Conservation (phyloP, 1,140 invertebrate genomes). For the Drosophila busckii region DNA sequence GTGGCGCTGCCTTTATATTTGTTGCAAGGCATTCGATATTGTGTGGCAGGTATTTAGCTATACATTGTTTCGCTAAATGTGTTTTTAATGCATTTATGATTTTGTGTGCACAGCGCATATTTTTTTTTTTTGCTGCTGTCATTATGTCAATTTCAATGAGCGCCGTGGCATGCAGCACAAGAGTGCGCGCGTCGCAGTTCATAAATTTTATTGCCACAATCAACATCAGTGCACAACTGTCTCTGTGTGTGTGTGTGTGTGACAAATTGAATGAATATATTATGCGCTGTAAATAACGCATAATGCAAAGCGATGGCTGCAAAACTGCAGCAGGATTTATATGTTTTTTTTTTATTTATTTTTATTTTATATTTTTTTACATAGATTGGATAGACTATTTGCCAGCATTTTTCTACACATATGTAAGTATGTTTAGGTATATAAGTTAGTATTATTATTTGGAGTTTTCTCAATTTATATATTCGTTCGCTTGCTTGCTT, state of each 20-base stretch:
- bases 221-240: constrained; percentile 29
- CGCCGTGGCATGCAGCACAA: constrained; percentile 1
- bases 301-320: neutral
- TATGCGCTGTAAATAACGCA: constrained; percentile 31
- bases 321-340: constrained; percentile 9
- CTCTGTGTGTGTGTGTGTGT: constrained; percentile 3
- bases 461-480: constrained; percentile 37
- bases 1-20: constrained; percentile 32
- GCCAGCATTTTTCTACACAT: constrained; percentile 33
- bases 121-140: constrained; percentile 33
- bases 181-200: constrained; percentile 17
- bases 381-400: constrained; percentile 36
- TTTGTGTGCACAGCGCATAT: constrained; percentile 33
- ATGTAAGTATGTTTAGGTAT: constrained; percentile 40
- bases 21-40: constrained; percentile 29
- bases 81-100: constrained; percentile 64
- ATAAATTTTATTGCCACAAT: constrained; percentile 50
- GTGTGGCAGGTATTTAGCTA: neutral
- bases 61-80: constrained; percentile 52
- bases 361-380: constrained; percentile 26
- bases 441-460: constrained; percentile 40
- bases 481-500: constrained; percentile 7
- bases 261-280: constrained; percentile 46
- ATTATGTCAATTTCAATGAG: constrained; percentile 51
- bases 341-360: constrained; percentile 18